Base-by-base conservation (phyloP, 2,888 invertebrate genomes). In the Perizoma flavofasciatum region DNA sequence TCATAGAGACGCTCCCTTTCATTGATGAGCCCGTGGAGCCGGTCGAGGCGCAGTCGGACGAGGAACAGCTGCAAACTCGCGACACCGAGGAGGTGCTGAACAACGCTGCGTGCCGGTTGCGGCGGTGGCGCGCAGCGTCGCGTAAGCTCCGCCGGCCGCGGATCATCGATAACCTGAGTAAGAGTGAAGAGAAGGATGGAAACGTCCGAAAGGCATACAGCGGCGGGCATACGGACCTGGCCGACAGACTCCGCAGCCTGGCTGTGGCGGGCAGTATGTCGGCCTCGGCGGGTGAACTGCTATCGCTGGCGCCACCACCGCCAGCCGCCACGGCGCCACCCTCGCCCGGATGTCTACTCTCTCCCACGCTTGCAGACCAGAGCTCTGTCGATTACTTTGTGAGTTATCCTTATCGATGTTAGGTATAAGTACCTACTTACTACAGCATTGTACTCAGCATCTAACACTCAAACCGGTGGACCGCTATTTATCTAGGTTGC, bases 91-190 rank as follows among this genome's bases (percentile, higher is more conserved):
- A 88, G 63, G 85, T 87, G 60, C 71, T 87, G 43, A 89, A 87
- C 72, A 92, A 88, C 67, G 90, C 89, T 2, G 92, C 89, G 40
- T 89, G 92, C 67, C 85, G 93, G 55, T 78, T 93, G 73, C 85
- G 90, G 65, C 78, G 92, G 49, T 92, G 93, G 84, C 89, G 92
- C 41, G 92, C 93, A 48, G 88, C 93, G 4, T 89, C 93, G 10
- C 82, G 93, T 49, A 91, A 93, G 70, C 81, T 93, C 40, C 87
- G 91, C 1, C 88, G 82, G 69, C 93, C 81, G 66, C 79, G 85
- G 69, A 93, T 83, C 43, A 93, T 93, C 51, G 92, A 93, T 73
- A 92, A 93, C 65, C 82, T 91, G 57, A 84, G 82, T 69, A 80
- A 82, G 4, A 77, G 74, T 45, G 85, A 82, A 37, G 83, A 83